Evolutionary conservation across 2,113 vertebrate genomes (phyloP).

Genomic region (Bettongia penicillata): DNA sequence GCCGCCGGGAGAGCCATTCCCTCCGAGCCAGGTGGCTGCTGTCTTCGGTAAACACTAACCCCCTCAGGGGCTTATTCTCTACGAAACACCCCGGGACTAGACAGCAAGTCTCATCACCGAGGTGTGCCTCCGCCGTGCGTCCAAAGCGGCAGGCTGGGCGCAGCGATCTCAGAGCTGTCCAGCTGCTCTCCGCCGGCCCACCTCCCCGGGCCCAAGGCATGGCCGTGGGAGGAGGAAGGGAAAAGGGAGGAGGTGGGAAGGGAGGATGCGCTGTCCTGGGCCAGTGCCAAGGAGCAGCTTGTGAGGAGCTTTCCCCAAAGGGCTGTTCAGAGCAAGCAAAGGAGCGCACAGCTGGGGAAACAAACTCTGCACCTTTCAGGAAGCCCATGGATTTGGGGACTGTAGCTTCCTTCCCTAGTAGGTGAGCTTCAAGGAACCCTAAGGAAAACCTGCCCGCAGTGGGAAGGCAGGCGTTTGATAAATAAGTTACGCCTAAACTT

Average conservation of each 20-base stretch:
- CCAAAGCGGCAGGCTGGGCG: neutral
- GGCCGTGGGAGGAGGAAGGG: slow-evolving; percentile 1
- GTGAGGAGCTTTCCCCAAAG: neutral
- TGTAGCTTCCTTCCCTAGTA: neutral
- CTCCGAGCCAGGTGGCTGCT: neutral
- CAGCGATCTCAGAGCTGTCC: neutral
- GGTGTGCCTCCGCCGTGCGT: neutral
- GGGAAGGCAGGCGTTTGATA: neutral
- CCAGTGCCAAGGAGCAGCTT: neutral
- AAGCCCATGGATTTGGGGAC: neutral
- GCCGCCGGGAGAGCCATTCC: neutral
- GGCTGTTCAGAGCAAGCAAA: neutral
- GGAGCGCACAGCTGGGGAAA: neutral
- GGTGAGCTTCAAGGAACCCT: neutral
- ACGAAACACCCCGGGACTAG: neutral
- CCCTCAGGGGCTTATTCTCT: neutral
- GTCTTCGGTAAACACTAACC: neutral
- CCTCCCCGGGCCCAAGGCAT: neutral
- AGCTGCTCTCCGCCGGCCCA: neutral
- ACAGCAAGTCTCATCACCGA: neutral
- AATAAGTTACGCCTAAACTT: neutral
- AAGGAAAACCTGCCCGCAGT: neutral
- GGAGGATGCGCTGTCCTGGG: neutral
- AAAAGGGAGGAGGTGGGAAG: neutral
- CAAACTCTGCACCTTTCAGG: neutral